Percentiles rank a stretch among this genome's conserved stretches.
Evolutionary conservation across 2,113 vertebrate species (phyloP).

Genomic region (Sminthopsis crassicaudata): DNA sequence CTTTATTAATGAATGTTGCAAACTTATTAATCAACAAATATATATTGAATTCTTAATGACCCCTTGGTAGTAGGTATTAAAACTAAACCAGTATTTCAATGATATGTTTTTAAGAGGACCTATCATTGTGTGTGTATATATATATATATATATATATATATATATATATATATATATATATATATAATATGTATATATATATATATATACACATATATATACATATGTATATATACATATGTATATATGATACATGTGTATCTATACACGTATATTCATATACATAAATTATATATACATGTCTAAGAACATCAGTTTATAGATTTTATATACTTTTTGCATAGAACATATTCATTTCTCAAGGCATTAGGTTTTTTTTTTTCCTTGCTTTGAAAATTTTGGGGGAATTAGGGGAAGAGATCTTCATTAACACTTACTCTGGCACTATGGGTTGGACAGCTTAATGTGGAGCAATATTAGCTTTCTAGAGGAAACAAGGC

Average conservation of each 20-base stretch:
- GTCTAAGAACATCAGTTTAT: neutral
- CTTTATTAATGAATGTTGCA: neutral
- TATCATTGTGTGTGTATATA: neutral
- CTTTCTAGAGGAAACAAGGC: neutral
- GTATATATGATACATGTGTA: neutral
- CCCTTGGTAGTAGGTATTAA: neutral
- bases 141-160: neutral
- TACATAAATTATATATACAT: neutral
- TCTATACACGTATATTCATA: neutral
- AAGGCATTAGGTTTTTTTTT: neutral
- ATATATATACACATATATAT: neutral
- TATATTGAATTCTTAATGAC: neutral
- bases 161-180: neutral
- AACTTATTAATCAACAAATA: neutral
- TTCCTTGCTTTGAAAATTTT: neutral
- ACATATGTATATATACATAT: neutral
- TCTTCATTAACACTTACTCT: neutral
- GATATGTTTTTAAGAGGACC: neutral
- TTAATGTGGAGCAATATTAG: neutral
- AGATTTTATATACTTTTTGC: neutral
- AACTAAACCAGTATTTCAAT: neutral
- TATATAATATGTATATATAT: neutral
- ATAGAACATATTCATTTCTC: neutral
- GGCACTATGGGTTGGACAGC: neutral
- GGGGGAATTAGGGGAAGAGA: neutral